phyloP scores from a whole-genome alignment of 2,113 vertebrate genomes.

The Oriolus oriolus region DNA sequence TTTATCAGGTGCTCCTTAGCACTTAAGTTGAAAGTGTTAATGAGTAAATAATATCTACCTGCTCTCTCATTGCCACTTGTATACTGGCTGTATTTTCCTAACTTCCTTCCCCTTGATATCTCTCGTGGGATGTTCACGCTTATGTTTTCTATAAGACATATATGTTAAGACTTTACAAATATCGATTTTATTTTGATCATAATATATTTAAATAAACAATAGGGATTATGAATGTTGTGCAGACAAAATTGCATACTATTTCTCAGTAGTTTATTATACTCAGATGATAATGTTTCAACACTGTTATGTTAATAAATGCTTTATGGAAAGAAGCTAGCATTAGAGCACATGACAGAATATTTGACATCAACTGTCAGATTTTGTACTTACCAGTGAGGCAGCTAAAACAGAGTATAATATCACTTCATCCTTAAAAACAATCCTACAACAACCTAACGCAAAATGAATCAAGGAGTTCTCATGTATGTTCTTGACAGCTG shows the following conservation, averaged over 20 bases:
- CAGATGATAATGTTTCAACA: background rate
- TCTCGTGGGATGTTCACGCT: background rate
- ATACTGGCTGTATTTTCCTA: background rate
- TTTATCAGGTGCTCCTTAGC: background rate
- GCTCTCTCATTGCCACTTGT: background rate
- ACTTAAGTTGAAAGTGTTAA: background rate
- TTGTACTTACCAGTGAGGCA: background rate
- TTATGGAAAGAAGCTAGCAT: background rate
- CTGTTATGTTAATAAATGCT: background rate
- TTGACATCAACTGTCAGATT: background rate
- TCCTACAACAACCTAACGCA: background rate
- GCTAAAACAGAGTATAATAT: background rate
- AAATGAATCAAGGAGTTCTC: background rate
- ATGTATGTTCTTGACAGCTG: background rate
- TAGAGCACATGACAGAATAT: background rate
- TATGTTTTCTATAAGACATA: background rate
- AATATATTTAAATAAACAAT: background rate
- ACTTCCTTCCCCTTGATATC: background rate
- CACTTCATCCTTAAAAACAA: background rate
- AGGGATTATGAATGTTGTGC: background rate
- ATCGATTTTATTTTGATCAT: background rate
- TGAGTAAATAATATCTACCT: background rate
- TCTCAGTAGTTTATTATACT: background rate
- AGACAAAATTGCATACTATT: background rate
- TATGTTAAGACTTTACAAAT: background rate